Percentiles rank a stretch among this genome's conserved stretches.
phyloP scores from a whole-genome alignment of 1,140 invertebrate genomes.

The Sinonovacula constricta region DNA sequence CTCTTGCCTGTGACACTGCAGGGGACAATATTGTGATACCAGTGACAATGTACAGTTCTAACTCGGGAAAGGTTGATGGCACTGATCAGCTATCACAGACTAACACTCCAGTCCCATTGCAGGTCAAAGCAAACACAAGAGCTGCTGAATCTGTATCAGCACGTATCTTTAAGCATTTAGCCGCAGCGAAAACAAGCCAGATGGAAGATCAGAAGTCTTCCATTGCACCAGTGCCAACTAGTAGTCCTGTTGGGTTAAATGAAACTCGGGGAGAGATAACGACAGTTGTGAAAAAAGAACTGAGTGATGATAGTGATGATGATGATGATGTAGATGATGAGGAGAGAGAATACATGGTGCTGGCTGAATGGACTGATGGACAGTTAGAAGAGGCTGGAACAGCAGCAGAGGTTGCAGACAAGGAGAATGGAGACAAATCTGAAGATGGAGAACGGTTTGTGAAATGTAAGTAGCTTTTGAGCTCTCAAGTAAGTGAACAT shows the following conservation, averaged over 20 bases:
- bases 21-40: no score
- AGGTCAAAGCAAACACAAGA: constrained; percentile 25
- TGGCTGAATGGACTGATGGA: constrained; percentile 72
- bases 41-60: neutral
- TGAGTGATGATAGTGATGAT: constrained; percentile 47
- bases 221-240: neutral
- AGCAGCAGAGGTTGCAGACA: neutral
- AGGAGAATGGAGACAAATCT: neutral
- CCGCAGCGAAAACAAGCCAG: neutral
- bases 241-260: neutral
- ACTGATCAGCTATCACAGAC: constrained; percentile 56
- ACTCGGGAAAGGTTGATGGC: constrained; percentile 38
- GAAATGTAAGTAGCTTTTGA: constrained; percentile 6
- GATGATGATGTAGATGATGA: constrained; percentile 54
- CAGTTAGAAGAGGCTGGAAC: constrained; percentile 20
- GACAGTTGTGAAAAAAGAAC: constrained; percentile 32
- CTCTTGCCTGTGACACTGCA: neutral
- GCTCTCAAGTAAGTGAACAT: no score
- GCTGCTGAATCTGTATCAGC: constrained; percentile 67
- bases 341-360: constrained; percentile 67
- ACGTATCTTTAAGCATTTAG: constrained; percentile 12
- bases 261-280: neutral
- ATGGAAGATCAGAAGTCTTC: neutral
- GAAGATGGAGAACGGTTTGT: neutral
- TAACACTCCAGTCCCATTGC: constrained; percentile 2